Percentiles rank a stretch among this genome's conserved stretches.
phyloP scores from a whole-genome alignment of 2,113 vertebrate genomes.

The Perca schrenkii region DNA sequence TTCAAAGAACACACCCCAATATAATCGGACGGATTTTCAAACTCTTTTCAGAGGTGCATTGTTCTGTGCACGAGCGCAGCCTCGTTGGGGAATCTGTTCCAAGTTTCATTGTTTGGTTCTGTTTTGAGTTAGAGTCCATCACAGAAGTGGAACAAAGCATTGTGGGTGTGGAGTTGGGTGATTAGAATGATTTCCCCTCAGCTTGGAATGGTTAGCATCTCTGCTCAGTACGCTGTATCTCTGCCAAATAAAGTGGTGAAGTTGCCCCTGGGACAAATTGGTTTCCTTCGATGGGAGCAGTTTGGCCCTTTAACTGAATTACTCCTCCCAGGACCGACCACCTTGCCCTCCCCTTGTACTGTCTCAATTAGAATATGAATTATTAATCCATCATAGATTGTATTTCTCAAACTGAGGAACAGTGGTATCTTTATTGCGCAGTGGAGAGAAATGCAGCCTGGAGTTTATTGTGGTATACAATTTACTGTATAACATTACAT shows the following conservation, averaged over 20 bases:
- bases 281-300: constrained; percentile 45
- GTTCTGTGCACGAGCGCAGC: constrained; percentile 31
- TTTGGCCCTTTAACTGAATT: constrained; percentile 47
- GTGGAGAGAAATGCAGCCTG: background rate
- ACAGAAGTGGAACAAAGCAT: constrained; percentile 66
- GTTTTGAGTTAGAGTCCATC: constrained; percentile 70
- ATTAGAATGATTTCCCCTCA: constrained; percentile 66
- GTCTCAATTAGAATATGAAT: constrained; percentile 46
- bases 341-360: background rate
- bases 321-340: constrained; percentile 26
- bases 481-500: background rate
- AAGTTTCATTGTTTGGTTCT: constrained; percentile 70
- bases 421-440: background rate
- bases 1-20: constrained; percentile 33
- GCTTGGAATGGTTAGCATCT: constrained; percentile 62
- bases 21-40: constrained; percentile 9
- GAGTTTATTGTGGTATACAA: background rate
- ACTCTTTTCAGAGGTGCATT: constrained; percentile 37
- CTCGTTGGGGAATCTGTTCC: constrained; percentile 32
- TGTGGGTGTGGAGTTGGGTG: constrained; percentile 61
- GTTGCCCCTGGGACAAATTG: constrained; percentile 53
- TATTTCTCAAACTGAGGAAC: constrained; percentile 4
- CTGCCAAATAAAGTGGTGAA: constrained; percentile 57
- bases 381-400: constrained; percentile 25
- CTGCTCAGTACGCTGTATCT: constrained; percentile 7